phyloP scores from a whole-genome alignment of 2,113 vertebrate genomes.

The Kryptolebias marmoratus region DNA sequence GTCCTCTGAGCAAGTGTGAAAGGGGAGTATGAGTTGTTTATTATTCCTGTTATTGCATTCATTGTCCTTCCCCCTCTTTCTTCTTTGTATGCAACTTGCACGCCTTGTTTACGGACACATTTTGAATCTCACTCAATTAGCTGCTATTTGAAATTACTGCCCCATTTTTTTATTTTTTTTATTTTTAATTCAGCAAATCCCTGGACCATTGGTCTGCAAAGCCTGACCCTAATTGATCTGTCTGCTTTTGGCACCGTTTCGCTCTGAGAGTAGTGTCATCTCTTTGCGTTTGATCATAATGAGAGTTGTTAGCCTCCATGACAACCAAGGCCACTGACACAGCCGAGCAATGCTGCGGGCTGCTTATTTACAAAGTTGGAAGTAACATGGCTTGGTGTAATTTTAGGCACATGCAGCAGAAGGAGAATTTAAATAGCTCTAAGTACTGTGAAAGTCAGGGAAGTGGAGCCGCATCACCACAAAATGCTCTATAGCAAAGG shows the following conservation, averaged over 20 bases:
- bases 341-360: conserved; percentile 44
- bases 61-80: background rate
- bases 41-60: conserved; percentile 21
- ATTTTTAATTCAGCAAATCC: conserved; percentile 34
- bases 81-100: conserved; percentile 23
- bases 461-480: conserved; percentile 22
- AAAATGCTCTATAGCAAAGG: conserved; percentile 10
- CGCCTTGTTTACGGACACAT: conserved; percentile 40
- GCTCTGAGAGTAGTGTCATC: conserved; percentile 52
- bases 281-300: conserved; percentile 70
- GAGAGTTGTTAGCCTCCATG: conserved; percentile 73
- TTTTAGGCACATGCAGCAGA: conserved; percentile 47
- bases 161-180: conserved; percentile 27
- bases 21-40: background rate
- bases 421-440: conserved; percentile 34
- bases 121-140: conserved; percentile 41
- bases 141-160: conserved; percentile 33
- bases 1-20: background rate
- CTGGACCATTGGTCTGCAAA: conserved; percentile 45
- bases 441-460: conserved; percentile 36
- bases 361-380: conserved; percentile 68
- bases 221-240: conserved; percentile 69
- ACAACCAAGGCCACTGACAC: conserved; percentile 69
- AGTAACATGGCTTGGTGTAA: conserved; percentile 56
- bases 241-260: conserved; percentile 50